Evolutionary conservation across 1,140 invertebrate species (phyloP).

Genomic region (Diplogasteroides magnus): DNA sequence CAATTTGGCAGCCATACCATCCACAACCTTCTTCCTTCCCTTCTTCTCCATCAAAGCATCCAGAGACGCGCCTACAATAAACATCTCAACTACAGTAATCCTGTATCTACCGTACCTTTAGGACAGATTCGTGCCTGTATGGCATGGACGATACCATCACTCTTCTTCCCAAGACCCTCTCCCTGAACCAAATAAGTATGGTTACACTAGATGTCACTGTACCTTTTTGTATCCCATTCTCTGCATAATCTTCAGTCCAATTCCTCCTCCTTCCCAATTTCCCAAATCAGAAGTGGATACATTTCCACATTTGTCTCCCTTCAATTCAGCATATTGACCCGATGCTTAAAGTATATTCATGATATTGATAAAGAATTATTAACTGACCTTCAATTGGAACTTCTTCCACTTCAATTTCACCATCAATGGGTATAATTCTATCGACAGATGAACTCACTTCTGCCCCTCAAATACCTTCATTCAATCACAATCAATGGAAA

Average conservation of each 20-base stretch:
- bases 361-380: no score
- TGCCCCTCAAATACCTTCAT: not conserved
- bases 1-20: not conserved
- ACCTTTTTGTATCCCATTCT: slow-evolving; percentile 17
- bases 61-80: slow-evolving; percentile 12
- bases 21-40: slow-evolving; percentile 1
- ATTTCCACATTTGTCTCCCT: slow-evolving; percentile 10
- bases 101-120: slow-evolving; percentile 5
- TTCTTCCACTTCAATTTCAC: not conserved
- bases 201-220: no score
- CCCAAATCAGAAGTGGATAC: slow-evolving; percentile 9
- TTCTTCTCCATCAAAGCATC: slow-evolving; percentile 11
- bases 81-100: not conserved
- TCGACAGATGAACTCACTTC: not conserved
- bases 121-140: slow-evolving; percentile 14
- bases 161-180: slow-evolving; percentile 13
- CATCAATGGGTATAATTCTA: not conserved
- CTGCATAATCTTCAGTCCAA: slow-evolving; percentile 12
- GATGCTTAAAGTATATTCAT: no score
- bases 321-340: no score
- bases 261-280: slow-evolving; percentile 13
- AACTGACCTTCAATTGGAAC: no score
- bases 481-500: no score
- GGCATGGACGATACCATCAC: slow-evolving; percentile 15
- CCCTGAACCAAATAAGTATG: no score